These are phyloP conservation scores for Trichogramma dendrolimi DNA, from an alignment of 2,888 invertebrate genomes.

Conservation along the genomic window DNA sequence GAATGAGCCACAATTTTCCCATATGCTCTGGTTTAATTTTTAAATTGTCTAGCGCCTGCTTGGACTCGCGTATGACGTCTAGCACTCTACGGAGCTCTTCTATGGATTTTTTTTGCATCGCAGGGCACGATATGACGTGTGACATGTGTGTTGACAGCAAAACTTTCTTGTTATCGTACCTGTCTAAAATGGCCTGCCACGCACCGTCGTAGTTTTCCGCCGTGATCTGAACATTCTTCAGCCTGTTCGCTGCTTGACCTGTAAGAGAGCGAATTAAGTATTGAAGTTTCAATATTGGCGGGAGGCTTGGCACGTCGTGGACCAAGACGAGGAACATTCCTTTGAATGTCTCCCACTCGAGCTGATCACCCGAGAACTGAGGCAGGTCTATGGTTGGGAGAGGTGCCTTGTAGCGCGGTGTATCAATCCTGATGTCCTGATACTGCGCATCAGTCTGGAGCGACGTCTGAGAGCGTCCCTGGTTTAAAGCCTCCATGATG, in stretches of 20 bases:
- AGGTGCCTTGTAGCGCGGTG: not conserved
- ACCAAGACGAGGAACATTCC: slow-evolving; percentile 7
- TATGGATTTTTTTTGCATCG: not conserved
- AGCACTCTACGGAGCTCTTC: not conserved
- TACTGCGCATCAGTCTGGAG: not conserved
- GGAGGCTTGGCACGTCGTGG: not conserved
- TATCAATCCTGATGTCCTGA: not conserved
- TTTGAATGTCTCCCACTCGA: slow-evolving; percentile 1
- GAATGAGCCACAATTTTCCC: not conserved
- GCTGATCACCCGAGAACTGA: slow-evolving; percentile 7
- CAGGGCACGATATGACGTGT: not conserved
- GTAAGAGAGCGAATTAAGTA: not conserved
- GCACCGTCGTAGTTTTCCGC: not conserved
- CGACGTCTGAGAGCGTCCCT: not conserved
- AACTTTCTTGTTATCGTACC: not conserved
- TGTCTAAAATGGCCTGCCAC: not conserved
- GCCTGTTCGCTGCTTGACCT: not conserved
- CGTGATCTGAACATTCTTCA: not conserved
- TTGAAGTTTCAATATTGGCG: slow-evolving; percentile 1
- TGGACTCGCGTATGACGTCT: not conserved
- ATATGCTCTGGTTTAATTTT: not conserved
- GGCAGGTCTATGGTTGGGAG: slow-evolving; percentile 6
- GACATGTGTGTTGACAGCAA: not conserved
- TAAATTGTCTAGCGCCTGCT: not conserved
- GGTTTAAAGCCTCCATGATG: not conserved